A percentile compares a stretch with the other conserved stretches of the same genome.
phyloP scores from a whole-genome alignment of 1,140 invertebrate genomes.

The Lepidostoma basale region DNA sequence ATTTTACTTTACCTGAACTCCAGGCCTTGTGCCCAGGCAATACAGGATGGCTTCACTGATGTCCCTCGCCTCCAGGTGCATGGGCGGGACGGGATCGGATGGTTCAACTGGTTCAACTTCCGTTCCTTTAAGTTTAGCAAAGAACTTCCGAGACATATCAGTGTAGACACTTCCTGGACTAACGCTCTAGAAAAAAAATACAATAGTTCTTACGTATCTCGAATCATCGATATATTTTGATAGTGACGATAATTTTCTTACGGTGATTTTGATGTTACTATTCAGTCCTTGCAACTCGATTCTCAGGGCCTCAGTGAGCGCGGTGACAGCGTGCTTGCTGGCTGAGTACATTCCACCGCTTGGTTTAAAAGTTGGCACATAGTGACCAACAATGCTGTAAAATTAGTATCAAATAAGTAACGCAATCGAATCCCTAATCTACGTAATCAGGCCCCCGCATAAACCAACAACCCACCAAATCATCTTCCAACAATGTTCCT shows the following conservation, averaged over 20 bases:
- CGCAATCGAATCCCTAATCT: background rate
- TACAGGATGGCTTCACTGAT: background rate
- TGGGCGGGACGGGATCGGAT: too few species aligned
- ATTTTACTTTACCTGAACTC: background rate
- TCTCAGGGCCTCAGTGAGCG: constrained; percentile 66
- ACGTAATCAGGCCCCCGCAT: too few species aligned
- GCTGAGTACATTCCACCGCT: constrained; percentile 62
- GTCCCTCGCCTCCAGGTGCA: background rate
- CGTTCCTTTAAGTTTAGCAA: too few species aligned
- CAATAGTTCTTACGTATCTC: background rate
- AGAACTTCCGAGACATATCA: background rate
- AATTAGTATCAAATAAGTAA: background rate
- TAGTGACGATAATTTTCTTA: constrained; percentile 49
- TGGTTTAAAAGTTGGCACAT: constrained; percentile 8
- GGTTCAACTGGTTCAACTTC: background rate
- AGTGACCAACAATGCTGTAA: constrained; percentile 8
- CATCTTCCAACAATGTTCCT: too few species aligned
- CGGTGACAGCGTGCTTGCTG: constrained; percentile 73
- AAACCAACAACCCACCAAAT: too few species aligned
- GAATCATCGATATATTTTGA: background rate
- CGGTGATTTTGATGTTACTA: constrained; percentile 69
- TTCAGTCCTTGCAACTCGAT: constrained; percentile 65
- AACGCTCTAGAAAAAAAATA: background rate
- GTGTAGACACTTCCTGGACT: background rate
- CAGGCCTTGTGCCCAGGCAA: background rate